Evolutionary conservation across 2,113 vertebrate species (phyloP).

Genomic region (Larimichthys polyactis): DNA sequence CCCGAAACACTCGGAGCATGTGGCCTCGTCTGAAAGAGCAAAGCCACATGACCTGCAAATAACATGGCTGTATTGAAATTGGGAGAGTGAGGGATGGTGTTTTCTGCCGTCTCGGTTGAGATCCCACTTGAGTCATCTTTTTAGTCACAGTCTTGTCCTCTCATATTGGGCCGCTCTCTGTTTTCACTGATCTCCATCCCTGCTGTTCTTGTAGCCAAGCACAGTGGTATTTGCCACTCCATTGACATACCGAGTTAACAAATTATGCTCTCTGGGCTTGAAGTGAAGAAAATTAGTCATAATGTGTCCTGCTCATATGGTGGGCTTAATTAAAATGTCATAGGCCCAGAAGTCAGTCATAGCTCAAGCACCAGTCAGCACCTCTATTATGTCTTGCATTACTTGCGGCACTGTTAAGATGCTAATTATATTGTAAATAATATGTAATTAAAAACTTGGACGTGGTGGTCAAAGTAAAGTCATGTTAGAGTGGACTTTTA

Average conservation of each 20-base stretch:
- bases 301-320: conserved; percentile 57
- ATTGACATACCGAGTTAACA: conserved; percentile 62
- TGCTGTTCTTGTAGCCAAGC: conserved; percentile 18
- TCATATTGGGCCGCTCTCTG: conserved; percentile 2
- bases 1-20: conserved; percentile 48
- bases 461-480: conserved; percentile 15
- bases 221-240: conserved; percentile 45
- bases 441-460: conserved; percentile 43
- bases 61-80: conserved; percentile 36
- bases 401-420: conserved; percentile 28
- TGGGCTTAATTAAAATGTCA: conserved; percentile 76
- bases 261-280: conserved; percentile 64
- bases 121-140: conserved; percentile 31
- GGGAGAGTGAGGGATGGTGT: background rate
- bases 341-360: conserved; percentile 58
- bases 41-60: conserved; percentile 41
- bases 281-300: conserved; percentile 70
- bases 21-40: conserved; percentile 45
- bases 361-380: conserved; percentile 54
- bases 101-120: conserved; percentile 24
- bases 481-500: background rate
- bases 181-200: conserved; percentile 37
- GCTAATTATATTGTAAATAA: conserved; percentile 52
- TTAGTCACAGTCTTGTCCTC: conserved; percentile 34
- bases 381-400: conserved; percentile 53